A percentile compares a stretch with the other conserved stretches of the same genome.
Conservation (phyloP, 2,113 vertebrate species). For the Empidonax traillii region DNA sequence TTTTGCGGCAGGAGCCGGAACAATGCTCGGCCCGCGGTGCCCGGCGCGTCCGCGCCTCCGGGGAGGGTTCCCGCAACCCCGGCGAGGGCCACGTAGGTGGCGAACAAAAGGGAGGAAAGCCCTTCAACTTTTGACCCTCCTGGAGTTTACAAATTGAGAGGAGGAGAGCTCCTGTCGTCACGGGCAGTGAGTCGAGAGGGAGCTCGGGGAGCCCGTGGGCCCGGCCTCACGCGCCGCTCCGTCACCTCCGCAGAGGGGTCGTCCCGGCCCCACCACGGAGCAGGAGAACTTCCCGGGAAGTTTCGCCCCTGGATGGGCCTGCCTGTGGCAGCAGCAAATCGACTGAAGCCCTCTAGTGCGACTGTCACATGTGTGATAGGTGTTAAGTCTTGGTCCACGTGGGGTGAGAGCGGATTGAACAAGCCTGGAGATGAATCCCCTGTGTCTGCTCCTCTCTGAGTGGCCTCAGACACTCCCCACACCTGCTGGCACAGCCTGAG, state of each 20-base stretch:
- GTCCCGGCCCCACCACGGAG: neutral
- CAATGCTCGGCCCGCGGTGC: neutral
- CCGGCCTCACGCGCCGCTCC: neutral
- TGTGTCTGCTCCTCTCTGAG: neutral
- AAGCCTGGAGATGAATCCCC: neutral
- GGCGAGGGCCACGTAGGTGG: neutral
- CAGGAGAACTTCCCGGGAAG: neutral
- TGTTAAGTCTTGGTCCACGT: accelerated
- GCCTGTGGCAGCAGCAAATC: accelerated
- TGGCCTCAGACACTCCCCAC: neutral
- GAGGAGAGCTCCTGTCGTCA: neutral
- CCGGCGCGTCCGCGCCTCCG: neutral
- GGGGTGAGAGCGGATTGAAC: neutral
- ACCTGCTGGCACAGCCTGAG: neutral
- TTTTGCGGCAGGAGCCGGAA: neutral
- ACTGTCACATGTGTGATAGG: accelerated
- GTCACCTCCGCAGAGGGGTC: neutral
- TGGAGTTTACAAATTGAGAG: neutral
- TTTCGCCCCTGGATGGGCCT: neutral
- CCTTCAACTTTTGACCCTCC: constrained; percentile 51
- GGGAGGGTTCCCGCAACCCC: neutral
- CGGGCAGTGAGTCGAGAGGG: neutral
- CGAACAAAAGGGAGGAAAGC: neutral
- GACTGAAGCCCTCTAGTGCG: neutral
- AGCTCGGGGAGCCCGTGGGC: neutral